phyloP scores from a whole-genome alignment of 1,140 invertebrate species.

The Drosophila lini region DNA sequence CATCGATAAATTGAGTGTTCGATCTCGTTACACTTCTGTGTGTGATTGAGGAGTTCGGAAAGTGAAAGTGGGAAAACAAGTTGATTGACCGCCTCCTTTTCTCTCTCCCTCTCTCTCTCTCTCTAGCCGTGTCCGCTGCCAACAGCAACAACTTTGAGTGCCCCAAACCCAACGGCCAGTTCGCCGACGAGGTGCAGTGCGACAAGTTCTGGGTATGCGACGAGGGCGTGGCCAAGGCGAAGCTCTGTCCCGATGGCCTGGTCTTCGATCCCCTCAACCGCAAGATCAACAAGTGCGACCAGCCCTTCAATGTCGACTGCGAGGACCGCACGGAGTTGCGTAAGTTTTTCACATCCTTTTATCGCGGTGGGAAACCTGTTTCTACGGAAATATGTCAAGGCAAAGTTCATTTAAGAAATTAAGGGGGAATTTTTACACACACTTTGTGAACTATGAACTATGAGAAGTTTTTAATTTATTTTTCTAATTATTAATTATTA shows the following conservation, averaged over 20 bases:
- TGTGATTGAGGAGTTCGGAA: constrained; percentile 17
- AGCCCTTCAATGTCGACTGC: constrained; percentile 95
- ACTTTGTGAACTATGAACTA: too few species aligned
- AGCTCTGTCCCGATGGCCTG: constrained; percentile 93
- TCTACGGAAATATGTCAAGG: constrained; percentile 1
- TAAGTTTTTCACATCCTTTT: constrained; percentile 86
- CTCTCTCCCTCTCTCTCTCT: constrained; percentile 9
- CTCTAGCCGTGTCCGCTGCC: constrained; percentile 85
- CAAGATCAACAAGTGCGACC: constrained; percentile 95
- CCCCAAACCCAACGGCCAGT: constrained; percentile 91
- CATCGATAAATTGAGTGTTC: constrained; percentile 23
- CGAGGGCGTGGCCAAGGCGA: constrained; percentile 89
- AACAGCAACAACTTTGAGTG: constrained; percentile 87
- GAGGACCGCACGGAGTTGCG: constrained; percentile 93
- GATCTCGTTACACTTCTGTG: constrained; percentile 49
- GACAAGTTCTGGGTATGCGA: constrained; percentile 94
- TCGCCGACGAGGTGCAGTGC: constrained; percentile 91
- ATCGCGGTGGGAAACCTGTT: not conserved
- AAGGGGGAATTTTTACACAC: not conserved
- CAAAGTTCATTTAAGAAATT: not conserved
- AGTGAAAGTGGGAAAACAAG: constrained; percentile 55
- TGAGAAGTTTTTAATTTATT: not conserved
- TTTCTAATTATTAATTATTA: not conserved
- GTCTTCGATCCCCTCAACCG: constrained; percentile 93
- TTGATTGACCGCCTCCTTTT: constrained; percentile 30